Evolutionary conservation across 2,113 vertebrate species (phyloP).

Genomic region (Callionymus lyra): DNA sequence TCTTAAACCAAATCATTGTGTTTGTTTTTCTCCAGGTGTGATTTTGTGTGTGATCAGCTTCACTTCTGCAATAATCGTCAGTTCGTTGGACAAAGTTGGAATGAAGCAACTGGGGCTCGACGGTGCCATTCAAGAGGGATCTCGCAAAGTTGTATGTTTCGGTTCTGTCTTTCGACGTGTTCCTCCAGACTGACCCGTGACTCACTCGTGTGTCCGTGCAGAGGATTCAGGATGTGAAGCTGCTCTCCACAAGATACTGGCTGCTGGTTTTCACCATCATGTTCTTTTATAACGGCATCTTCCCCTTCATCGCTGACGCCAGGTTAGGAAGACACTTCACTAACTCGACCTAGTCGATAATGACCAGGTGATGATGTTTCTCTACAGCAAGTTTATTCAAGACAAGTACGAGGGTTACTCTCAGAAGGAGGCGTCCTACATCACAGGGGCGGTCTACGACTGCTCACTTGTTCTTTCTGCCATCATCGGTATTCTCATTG

Average conservation of each 20-base stretch:
- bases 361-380: not conserved
- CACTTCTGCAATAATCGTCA: constrained; percentile 63
- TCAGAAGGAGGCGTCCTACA: constrained; percentile 66
- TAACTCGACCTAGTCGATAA: not conserved
- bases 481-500: constrained; percentile 68
- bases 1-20: too few species aligned
- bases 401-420: constrained; percentile 75
- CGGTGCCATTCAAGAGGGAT: constrained; percentile 66
- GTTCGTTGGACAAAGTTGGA: constrained; percentile 67
- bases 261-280: constrained; percentile 75
- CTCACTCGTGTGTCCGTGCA: constrained; percentile 32
- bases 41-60: constrained; percentile 71
- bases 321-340: constrained; percentile 48
- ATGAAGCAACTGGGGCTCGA: constrained; percentile 73
- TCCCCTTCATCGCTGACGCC: constrained; percentile 74
- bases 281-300: constrained; percentile 77
- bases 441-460: constrained; percentile 72
- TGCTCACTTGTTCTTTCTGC: constrained; percentile 69
- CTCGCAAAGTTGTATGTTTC: constrained; percentile 68
- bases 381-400: constrained; percentile 77
- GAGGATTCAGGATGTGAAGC: constrained; percentile 66
- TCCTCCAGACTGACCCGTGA: too few species aligned
- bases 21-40: constrained; percentile 56
- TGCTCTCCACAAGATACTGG: constrained; percentile 67
- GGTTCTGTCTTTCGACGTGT: not conserved